These are phyloP conservation scores for Iguana delicatissima DNA, from an alignment of 2,797 vertebrate genomes.

Conservation along the genomic window DNA sequence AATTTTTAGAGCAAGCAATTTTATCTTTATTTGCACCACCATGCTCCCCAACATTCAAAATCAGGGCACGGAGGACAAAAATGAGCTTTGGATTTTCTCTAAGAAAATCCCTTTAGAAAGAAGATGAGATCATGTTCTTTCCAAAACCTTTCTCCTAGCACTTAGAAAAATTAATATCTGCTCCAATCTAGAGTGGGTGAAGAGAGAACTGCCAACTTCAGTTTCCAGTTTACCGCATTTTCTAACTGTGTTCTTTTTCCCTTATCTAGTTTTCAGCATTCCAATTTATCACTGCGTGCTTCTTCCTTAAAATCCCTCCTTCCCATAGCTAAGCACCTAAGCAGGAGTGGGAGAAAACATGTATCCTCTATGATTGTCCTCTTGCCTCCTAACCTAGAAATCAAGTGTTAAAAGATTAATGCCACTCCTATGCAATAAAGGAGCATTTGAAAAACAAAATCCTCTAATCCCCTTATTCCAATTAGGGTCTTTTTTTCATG, in stretches of 20 bases:
- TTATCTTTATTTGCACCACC: not conserved
- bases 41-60: not conserved
- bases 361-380: not conserved
- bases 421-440: constrained; percentile 53
- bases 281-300: not conserved
- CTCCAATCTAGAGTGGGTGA: not conserved
- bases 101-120: not conserved
- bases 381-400: constrained; percentile 22
- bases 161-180: not conserved
- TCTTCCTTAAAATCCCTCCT: not conserved
- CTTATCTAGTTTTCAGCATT: not conserved
- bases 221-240: not conserved
- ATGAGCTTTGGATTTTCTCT: not conserved
- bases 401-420: constrained; percentile 68
- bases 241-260: not conserved
- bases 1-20: not conserved
- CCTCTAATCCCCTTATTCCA: constrained; percentile 66
- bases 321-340: not conserved
- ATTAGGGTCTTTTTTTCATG: constrained; percentile 55
- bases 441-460: constrained; percentile 64
- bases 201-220: not conserved
- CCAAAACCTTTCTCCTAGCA: not conserved
- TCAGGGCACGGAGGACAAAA: not conserved
- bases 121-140: not conserved
- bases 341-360: not conserved